A percentile compares a stretch with the other conserved stretches of the same genome.
Conservation (phyloP, 2,888 invertebrate species). For the Dynastes maya region DNA sequence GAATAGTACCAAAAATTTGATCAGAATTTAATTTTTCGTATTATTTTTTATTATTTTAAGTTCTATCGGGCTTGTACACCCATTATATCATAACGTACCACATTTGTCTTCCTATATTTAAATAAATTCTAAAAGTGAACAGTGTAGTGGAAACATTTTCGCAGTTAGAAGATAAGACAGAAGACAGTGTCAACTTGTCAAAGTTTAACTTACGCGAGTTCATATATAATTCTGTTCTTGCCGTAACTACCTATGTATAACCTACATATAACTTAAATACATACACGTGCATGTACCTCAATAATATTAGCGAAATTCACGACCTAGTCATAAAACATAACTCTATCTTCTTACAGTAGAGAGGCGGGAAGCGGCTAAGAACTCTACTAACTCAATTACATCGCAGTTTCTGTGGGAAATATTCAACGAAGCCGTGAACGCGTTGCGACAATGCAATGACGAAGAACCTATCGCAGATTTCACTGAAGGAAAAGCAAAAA, state of each 20-base stretch:
- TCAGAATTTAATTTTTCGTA: no score
- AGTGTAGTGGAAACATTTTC: no score
- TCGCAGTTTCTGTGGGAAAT: not conserved
- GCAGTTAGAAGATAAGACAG: no score
- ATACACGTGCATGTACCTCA: not conserved
- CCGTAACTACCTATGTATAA: not conserved
- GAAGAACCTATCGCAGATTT: not conserved
- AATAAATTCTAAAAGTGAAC: no score
- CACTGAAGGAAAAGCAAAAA: not conserved
- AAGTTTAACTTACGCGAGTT: not conserved
- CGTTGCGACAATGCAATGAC: not conserved
- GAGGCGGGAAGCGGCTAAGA: not conserved
- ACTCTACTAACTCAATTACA: conserved; percentile 13
- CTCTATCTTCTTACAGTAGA: not conserved
- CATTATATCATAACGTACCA: no score
- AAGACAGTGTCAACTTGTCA: no score
- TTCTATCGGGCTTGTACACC: no score
- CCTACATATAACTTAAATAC: not conserved
- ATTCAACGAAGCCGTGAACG: conserved; percentile 5
- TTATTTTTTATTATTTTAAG: no score
- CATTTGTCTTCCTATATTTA: no score
- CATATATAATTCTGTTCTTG: not conserved
- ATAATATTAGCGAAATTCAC: not conserved
- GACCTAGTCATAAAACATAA: not conserved
- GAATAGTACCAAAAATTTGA: no score